Conservation (phyloP, 53 echinoderm and acorn worm genomes). For the Zoroaster sp. region DNA sequence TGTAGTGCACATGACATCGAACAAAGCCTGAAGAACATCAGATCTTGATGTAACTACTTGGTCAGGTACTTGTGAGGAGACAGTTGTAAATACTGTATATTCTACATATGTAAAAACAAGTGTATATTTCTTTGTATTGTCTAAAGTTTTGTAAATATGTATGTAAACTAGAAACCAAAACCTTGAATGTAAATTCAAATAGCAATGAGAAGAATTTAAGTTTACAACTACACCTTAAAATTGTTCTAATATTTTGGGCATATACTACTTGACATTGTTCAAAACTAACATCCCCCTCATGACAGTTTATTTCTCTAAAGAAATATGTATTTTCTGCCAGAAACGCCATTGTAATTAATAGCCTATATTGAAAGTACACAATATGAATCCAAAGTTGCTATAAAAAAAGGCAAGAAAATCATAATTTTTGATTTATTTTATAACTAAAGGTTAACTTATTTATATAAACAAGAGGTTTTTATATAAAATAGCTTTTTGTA, state of each 20-base stretch:
- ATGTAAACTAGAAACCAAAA: background rate
- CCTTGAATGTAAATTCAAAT: background rate
- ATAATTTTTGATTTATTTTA: background rate
- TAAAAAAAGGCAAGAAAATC: background rate
- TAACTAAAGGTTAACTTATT: background rate
- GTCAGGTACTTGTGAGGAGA: background rate
- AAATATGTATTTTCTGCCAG: background rate
- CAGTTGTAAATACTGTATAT: conserved; percentile 37
- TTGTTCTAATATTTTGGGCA: too few species aligned
- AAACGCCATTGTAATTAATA: background rate
- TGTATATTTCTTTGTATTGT: conserved; percentile 43
- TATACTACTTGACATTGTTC: background rate
- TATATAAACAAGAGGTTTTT: background rate
- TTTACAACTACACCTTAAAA: background rate
- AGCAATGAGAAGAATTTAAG: background rate
- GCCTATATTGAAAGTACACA: background rate
- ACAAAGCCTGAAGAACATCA: background rate
- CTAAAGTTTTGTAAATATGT: background rate
- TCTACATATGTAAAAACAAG: background rate
- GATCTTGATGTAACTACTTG: background rate
- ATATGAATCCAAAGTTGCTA: background rate
- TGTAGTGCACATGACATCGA: background rate
- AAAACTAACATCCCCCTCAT: background rate
- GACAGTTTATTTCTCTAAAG: background rate
- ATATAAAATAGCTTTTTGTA: background rate